Evolutionary conservation across 2,888 invertebrate species (phyloP).

Genomic region (Drosophila kambysellisi): DNA sequence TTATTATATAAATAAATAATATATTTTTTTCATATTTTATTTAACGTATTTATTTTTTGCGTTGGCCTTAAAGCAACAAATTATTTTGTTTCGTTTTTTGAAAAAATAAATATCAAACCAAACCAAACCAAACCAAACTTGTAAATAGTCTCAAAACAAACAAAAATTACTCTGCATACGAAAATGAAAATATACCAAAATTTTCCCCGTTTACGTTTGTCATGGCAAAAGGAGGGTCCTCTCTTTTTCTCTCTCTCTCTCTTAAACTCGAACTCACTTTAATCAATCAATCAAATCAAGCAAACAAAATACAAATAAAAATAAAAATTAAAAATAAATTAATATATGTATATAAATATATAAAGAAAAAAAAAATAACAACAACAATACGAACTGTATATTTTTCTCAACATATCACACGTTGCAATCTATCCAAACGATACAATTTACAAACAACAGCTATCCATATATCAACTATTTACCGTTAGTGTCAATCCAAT

Average conservation of each 20-base stretch:
- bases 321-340: constrained; percentile 6
- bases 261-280: constrained; percentile 57
- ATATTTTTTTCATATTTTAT: constrained; percentile 9
- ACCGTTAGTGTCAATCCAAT: constrained; percentile 77
- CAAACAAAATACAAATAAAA: constrained; percentile 31
- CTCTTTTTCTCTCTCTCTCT: constrained; percentile 74
- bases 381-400: constrained; percentile 60
- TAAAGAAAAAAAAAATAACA: constrained; percentile 43
- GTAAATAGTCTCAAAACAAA: constrained; percentile 79
- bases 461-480: constrained; percentile 61
- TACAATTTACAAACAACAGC: constrained; percentile 56
- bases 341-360: constrained; percentile 56
- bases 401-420: constrained; percentile 69
- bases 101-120: constrained; percentile 41
- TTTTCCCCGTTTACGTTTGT: constrained; percentile 72
- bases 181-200: constrained; percentile 61
- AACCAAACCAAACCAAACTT: constrained; percentile 72
- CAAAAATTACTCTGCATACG: constrained; percentile 76
- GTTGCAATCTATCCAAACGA: constrained; percentile 65
- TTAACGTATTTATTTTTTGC: constrained; percentile 27
- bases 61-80: constrained; percentile 51
- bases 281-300: constrained; percentile 28
- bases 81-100: constrained; percentile 26
- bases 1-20: not conserved
- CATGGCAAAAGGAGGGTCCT: constrained; percentile 80